Base-by-base conservation (phyloP, 2,797 vertebrate species). In the Mus spretus region DNA sequence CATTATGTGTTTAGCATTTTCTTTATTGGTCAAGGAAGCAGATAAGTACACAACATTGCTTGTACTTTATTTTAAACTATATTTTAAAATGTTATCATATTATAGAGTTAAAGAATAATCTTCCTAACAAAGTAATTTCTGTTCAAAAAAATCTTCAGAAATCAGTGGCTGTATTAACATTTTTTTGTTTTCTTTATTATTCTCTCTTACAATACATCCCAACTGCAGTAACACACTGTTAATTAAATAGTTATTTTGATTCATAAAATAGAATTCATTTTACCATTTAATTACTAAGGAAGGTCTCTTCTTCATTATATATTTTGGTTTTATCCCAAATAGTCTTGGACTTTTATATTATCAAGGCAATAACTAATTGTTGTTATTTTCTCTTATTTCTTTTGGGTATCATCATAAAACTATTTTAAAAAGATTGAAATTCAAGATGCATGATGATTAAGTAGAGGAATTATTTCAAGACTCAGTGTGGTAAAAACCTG, bases 341-440 rank as follows among this genome's bases (percentile, higher is more conserved):
- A 94, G 79, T 67, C 19, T 8, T 96, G 31, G 20, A 26, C 13
- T 90, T 96, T 89, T 94, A 34, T 63, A 89, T 59, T 94, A 90
- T 87, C 8, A 59, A 89, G 81, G 96, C 96, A 47, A 26, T 61
- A 96, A 72, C 93, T 94, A 97, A 92, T 95, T 94, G 47, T 94
- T 89, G 74, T 93, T 96, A 31, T 65, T 96, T 34, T 84, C 75
- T 61, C 57, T 92, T 91, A 90, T 61, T 88, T 92, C n/a, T 89
- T 61, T 94, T 88, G 88, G 34, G 22, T 70, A 95, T 94, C 90
- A 53, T 83, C 63, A 97, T 40, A 96, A 93, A 93, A 94, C 90
- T 96, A 90, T 78, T 97, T 89, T 26, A 94, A 95, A 96, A 91
- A 5, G 92, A 81, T 74, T 90, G 53, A 93, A 96, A 96, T 96